phyloP scores from a whole-genome alignment of 2,113 vertebrate species.

The Tychaedon coryphoeus region DNA sequence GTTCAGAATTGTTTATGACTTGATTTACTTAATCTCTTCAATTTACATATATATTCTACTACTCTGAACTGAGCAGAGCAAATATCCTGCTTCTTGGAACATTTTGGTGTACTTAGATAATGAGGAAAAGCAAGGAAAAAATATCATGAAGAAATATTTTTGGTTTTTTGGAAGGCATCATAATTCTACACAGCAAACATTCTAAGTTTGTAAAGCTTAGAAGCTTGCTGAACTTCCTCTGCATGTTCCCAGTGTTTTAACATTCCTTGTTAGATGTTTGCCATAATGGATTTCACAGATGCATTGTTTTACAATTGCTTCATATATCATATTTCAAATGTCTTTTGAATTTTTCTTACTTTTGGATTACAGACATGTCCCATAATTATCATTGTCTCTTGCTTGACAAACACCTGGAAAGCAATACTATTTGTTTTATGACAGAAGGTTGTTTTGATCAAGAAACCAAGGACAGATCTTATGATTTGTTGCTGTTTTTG shows the following conservation, averaged over 20 bases:
- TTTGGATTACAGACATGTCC: not conserved
- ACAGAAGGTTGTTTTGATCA: not conserved
- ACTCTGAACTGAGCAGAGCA: constrained; percentile 4
- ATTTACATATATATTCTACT: not conserved
- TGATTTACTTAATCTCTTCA: constrained; percentile 4
- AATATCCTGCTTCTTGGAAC: constrained; percentile 6
- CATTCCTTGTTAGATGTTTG: not conserved
- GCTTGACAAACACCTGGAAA: not conserved
- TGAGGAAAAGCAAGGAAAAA: constrained; percentile 2
- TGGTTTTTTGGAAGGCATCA: not conserved
- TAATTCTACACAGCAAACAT: not conserved
- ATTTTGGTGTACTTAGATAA: not conserved
- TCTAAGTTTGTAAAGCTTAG: not conserved
- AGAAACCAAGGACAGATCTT: not conserved
- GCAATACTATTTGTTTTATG: not conserved
- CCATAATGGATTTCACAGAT: constrained; percentile 33
- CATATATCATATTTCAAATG: not conserved
- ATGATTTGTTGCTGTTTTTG: not conserved
- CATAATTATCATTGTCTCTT: not conserved
- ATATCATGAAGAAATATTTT: not conserved
- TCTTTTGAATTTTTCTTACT: constrained; percentile 19
- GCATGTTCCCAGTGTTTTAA: not conserved
- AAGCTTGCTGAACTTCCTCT: not conserved
- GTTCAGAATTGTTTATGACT: not conserved
- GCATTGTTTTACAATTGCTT: not conserved